A percentile compares a stretch with the other conserved stretches of the same genome.
phyloP scores from a whole-genome alignment of 2,113 vertebrate species.

The Tylochromis polylepis region DNA sequence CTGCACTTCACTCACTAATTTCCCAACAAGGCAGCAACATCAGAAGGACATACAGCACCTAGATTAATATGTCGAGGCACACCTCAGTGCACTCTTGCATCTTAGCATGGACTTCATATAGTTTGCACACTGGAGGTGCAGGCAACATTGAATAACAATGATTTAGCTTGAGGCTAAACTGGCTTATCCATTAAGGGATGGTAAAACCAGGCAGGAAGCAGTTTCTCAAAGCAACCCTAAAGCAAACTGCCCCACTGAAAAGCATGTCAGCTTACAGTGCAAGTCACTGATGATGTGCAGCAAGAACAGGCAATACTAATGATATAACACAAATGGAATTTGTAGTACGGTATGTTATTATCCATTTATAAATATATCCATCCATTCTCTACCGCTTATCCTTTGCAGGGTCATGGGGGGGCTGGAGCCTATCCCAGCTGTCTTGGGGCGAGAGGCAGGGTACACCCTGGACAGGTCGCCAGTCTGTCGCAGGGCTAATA shows the following conservation, averaged over 20 bases:
- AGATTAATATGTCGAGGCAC: background rate
- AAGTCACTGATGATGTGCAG: background rate
- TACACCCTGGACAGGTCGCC: too few species aligned
- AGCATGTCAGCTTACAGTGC: background rate
- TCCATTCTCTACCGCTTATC: too few species aligned
- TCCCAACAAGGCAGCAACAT: background rate
- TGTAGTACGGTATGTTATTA: background rate
- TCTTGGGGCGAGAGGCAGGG: too few species aligned
- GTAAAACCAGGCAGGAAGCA: background rate
- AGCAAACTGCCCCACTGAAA: background rate
- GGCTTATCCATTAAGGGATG: slow-evolving; percentile 3
- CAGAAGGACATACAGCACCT: background rate
- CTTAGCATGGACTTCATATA: background rate
- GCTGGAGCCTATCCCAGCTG: too few species aligned
- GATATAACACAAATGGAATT: background rate
- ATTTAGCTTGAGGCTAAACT: slow-evolving; percentile 1
- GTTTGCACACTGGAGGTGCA: background rate
- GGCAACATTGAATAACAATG: slow-evolving; percentile 15
- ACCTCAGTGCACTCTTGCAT: background rate
- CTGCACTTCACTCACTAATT: background rate
- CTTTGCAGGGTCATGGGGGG: too few species aligned
- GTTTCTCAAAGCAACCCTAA: background rate
- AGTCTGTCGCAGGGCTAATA: too few species aligned
- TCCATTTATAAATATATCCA: background rate
- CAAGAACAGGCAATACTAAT: background rate